Percentiles rank a stretch among this genome's conserved stretches.
These are phyloP conservation scores for Pseudococcus longispinus DNA, from an alignment of 2,888 invertebrate genomes.

Conservation along the genomic window DNA sequence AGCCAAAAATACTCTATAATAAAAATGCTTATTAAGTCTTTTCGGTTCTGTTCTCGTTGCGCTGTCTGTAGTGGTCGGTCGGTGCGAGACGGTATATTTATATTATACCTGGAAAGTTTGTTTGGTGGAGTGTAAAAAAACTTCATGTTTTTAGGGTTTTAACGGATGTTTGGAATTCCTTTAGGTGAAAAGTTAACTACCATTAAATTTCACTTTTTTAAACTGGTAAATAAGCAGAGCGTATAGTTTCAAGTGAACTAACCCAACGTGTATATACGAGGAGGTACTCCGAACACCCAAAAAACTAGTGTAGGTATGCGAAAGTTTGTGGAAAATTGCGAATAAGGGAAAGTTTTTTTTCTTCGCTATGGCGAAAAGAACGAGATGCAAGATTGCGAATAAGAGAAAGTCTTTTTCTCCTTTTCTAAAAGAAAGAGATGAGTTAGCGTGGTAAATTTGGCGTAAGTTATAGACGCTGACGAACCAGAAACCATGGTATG, in stretches of 20 bases:
- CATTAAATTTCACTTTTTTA: constrained; percentile 53
- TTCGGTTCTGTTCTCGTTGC: neutral
- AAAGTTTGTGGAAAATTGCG: constrained; percentile 48
- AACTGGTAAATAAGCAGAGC: constrained; percentile 47
- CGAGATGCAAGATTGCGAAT: constrained; percentile 34
- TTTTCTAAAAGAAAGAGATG: neutral
- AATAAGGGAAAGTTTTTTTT: constrained; percentile 46
- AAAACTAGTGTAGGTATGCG: constrained; percentile 27
- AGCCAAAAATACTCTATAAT: neutral
- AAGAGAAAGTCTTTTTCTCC: constrained; percentile 39
- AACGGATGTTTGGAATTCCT: constrained; percentile 50
- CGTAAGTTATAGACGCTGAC: neutral
- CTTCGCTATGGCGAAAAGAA: neutral
- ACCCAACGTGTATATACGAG: neutral
- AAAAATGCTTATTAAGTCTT: constrained; percentile 30
- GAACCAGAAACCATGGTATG: neutral
- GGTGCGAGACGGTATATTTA: constrained; percentile 42
- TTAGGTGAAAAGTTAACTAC: constrained; percentile 53
- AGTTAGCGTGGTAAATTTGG: constrained; percentile 12
- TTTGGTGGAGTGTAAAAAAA: constrained; percentile 39
- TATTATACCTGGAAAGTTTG: constrained; percentile 38
- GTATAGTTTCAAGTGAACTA: constrained; percentile 42
- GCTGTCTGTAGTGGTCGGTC: neutral
- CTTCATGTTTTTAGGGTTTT: constrained; percentile 38
- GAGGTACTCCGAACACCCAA: constrained; percentile 10